Percentiles rank a stretch among this genome's conserved stretches.
These are phyloP conservation scores for Drosophila parthenogenetica DNA, from an alignment of 2,888 invertebrate genomes.

Conservation along the genomic window DNA sequence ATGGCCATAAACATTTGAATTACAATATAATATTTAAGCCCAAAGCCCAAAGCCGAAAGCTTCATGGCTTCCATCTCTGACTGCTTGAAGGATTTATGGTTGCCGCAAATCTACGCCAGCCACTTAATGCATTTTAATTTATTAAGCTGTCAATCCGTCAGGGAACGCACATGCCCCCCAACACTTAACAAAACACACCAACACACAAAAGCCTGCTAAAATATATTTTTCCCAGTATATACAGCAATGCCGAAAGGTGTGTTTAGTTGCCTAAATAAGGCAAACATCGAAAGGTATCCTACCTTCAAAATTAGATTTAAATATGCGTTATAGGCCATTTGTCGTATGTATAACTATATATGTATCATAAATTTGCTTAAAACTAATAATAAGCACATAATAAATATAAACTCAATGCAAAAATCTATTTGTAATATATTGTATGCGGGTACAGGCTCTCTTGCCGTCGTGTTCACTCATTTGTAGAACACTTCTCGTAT, in stretches of 20 bases:
- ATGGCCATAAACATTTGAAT: slow-evolving; percentile 80
- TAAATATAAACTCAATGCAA: too few species aligned
- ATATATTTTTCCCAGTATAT: neutral
- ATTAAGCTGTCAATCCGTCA: slow-evolving; percentile 76
- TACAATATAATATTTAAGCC: slow-evolving; percentile 78
- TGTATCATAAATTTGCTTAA: too few species aligned
- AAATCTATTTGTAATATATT: too few species aligned
- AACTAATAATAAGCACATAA: too few species aligned
- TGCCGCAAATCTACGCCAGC: slow-evolving; percentile 71
- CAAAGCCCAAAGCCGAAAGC: slow-evolving; percentile 51
- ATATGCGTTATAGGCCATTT: too few species aligned
- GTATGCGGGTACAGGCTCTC: neutral
- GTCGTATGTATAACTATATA: too few species aligned
- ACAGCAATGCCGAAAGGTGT: neutral
- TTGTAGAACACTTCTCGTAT: neutral
- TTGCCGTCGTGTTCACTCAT: neutral
- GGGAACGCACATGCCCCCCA: slow-evolving; percentile 14
- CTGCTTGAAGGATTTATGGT: slow-evolving; percentile 70
- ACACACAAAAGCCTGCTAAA: neutral
- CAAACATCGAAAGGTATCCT: too few species aligned
- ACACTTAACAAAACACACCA: neutral
- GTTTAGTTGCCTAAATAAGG: too few species aligned
- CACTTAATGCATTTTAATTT: slow-evolving; percentile 80
- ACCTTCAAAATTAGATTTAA: too few species aligned
- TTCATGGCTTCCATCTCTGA: slow-evolving; percentile 24